A percentile compares a stretch with the other conserved stretches of the same genome.
phyloP scores from a whole-genome alignment of 2,797 vertebrate genomes.

The Sebastes wilsoni region DNA sequence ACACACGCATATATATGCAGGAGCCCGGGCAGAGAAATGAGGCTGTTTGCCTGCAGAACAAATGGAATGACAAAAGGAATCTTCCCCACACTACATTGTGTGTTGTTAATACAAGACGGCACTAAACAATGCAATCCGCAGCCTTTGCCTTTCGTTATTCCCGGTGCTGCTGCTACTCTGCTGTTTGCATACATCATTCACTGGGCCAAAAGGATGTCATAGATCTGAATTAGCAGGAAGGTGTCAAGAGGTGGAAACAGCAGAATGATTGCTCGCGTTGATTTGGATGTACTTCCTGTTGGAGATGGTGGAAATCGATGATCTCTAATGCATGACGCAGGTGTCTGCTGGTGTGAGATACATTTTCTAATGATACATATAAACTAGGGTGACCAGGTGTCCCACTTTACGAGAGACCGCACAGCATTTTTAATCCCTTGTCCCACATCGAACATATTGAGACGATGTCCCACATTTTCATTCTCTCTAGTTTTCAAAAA shows the following conservation, averaged over 20 bases:
- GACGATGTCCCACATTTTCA: too few species aligned
- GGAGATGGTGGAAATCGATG: conserved; percentile 14
- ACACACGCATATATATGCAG: conserved; percentile 39
- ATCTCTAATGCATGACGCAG: conserved; percentile 26
- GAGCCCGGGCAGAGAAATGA: conserved; percentile 69
- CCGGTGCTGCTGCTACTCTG: not conserved
- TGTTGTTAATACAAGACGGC: conserved; percentile 78
- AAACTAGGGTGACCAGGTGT: not conserved
- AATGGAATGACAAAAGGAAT: conserved; percentile 84
- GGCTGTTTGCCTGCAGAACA: conserved; percentile 80
- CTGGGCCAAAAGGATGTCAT: conserved; percentile 43
- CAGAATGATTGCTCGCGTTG: conserved; percentile 31
- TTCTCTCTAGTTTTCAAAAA: too few species aligned
- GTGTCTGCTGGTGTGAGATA: conserved; percentile 5
- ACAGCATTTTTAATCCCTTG: too few species aligned
- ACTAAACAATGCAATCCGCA: conserved; percentile 78
- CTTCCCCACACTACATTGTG: conserved; percentile 69
- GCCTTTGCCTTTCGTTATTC: conserved; percentile 52
- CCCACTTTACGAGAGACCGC: too few species aligned
- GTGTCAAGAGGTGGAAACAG: conserved; percentile 45
- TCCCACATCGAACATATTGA: too few species aligned
- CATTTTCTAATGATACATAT: conserved; percentile 1
- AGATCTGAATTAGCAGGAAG: conserved; percentile 66
- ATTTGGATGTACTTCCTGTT: conserved; percentile 49
- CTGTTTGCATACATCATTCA: conserved; percentile 51